Base-by-base conservation (phyloP, 2,113 vertebrate species). In the Micromys minutus region DNA sequence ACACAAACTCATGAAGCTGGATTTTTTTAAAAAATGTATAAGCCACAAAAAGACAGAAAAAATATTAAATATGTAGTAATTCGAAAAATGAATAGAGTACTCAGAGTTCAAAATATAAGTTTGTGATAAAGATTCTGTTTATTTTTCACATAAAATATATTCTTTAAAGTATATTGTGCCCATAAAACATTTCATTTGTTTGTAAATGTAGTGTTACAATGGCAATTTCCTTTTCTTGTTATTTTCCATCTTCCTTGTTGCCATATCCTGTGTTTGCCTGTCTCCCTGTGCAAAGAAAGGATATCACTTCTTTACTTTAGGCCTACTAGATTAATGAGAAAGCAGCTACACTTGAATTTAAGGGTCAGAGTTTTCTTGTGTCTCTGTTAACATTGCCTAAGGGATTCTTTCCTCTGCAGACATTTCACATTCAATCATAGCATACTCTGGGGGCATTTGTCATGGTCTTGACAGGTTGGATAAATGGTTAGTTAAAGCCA, bases 401-500 rank as follows among this genome's bases (percentile, higher is more conserved):
- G 81, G 83, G 86, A 89, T 69, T 96, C 61, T 91, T 95, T 17
- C 88, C 21, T 63, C 39, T 93, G 67, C 39, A 89, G 39, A 87
- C 65, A 94, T 92, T 89, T 96, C 76, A 63, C 75, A 79, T 95
- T 90, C 74, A 95, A 71, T 96, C 91, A 95, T 34, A 79, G 21
- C 15, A 7, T 59, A 87, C 77, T 90, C 76, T 90, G 52, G n/a
- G 52, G 87, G 57, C 47, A 95, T 90, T 95, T 95, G 52, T 95
- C 81, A 91, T 67, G 67, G 36, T 91, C 55, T 81, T 96, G 94
- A 95, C 81, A 94, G 79, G 77, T 87, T 95, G 94, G 92, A 95
- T 94, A 95, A 97, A 92, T 89, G 88, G 45, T 87, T 91, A 80
- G 71, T 96, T 95, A 90, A 97, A 94, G 81, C 24, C 39, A 89